phyloP scores from a whole-genome alignment of 2,113 vertebrate genomes.

The Lynx canadensis region DNA sequence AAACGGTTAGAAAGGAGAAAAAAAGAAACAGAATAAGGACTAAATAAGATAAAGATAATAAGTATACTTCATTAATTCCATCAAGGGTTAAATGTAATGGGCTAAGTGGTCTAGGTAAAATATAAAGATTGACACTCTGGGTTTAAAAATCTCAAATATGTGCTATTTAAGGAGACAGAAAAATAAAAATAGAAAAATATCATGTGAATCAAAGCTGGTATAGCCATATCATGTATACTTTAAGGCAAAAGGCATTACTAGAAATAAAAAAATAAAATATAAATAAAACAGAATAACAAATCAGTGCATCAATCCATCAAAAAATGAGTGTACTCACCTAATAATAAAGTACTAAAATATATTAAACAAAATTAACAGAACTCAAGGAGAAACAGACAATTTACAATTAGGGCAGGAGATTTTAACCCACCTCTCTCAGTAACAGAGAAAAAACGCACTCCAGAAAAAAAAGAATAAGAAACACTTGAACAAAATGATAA shows the following conservation, averaged over 20 bases:
- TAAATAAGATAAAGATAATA: neutral
- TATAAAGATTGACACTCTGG: neutral
- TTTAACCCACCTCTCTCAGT: neutral
- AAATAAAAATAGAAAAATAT: neutral
- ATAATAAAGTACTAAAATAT: constrained; percentile 28
- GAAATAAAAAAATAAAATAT: neutral
- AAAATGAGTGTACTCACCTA: neutral
- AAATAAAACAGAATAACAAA: neutral
- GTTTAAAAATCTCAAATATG: neutral
- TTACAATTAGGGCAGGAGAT: neutral
- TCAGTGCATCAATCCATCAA: neutral
- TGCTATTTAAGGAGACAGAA: neutral
- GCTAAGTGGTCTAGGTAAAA: neutral
- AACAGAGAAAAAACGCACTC: neutral
- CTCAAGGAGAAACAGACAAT: neutral
- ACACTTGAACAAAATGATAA: constrained; percentile 23
- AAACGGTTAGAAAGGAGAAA: neutral
- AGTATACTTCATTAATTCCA: neutral
- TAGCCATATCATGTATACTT: neutral
- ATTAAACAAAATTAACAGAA: constrained; percentile 40
- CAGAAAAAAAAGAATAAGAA: neutral
- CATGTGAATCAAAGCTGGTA: neutral
- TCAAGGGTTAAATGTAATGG: neutral
- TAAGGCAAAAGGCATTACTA: neutral
- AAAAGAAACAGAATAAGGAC: neutral